phyloP scores from a whole-genome alignment of 1,140 invertebrate genomes.

The Drosophila tani region DNA sequence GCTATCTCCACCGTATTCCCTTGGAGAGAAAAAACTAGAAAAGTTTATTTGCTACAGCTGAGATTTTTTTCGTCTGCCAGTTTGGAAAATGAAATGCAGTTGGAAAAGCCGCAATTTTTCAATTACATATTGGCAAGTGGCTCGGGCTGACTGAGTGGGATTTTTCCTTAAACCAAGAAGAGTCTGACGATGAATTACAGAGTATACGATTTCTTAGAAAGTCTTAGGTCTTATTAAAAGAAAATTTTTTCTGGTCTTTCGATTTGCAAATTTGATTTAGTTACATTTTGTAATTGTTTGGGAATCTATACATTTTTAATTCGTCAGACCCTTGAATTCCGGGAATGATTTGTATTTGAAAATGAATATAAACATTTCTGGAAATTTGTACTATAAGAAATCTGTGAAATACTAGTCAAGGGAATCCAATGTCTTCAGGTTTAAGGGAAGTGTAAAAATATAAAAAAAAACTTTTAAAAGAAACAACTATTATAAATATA shows the following conservation, averaged over 20 bases:
- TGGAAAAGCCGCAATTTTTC: constrained; percentile 59
- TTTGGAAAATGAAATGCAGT: constrained; percentile 56
- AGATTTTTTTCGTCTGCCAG: constrained; percentile 43
- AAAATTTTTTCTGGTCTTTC: not conserved
- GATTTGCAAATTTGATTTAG: not conserved
- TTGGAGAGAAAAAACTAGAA: constrained; percentile 13
- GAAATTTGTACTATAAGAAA: not conserved
- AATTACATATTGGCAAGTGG: constrained; percentile 46
- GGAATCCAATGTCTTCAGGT: no score
- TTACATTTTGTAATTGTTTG: no score
- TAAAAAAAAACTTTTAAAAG: no score
- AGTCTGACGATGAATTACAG: not conserved
- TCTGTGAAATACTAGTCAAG: not conserved
- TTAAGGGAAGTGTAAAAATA: no score
- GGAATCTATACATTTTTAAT: no score
- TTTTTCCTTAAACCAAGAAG: not conserved
- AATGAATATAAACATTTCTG: no score
- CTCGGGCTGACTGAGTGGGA: not conserved
- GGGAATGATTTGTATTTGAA: not conserved
- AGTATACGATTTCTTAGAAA: not conserved
- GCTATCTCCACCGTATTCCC: not conserved
- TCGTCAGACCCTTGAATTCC: no score
- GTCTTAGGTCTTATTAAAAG: not conserved
- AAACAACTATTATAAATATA: no score
- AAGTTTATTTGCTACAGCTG: constrained; percentile 52